Conservation (phyloP, 2,888 invertebrate species). For the Anoncus sp. region DNA sequence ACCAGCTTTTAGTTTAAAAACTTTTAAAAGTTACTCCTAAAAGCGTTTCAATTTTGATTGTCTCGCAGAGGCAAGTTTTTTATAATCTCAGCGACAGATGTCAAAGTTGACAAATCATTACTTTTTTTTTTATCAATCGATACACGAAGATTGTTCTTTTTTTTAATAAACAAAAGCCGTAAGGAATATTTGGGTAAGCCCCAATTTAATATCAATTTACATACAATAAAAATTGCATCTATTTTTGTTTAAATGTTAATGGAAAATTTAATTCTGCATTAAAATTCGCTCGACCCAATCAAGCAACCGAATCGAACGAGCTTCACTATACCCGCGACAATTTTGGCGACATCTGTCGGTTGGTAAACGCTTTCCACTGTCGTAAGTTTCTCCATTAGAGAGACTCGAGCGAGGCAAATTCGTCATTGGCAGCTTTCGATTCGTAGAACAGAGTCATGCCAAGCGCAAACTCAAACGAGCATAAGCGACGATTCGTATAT, state of each 20-base stretch:
- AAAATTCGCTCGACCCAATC: background rate
- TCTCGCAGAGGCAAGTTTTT: too few species aligned
- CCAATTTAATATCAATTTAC: too few species aligned
- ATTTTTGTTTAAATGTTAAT: too few species aligned
- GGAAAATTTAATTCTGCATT: background rate
- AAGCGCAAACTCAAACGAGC: conserved; percentile 31
- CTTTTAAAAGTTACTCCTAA: too few species aligned
- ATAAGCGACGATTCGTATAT: conserved; percentile 2
- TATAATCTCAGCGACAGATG: too few species aligned
- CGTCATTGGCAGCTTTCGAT: conserved; percentile 38
- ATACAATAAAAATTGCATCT: background rate
- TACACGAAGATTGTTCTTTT: too few species aligned
- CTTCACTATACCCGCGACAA: background rate
- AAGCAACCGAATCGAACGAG: background rate
- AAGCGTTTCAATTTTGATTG: too few species aligned
- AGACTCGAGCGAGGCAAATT: conserved; percentile 3
- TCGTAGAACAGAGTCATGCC: conserved; percentile 26
- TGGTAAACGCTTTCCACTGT: conserved; percentile 1
- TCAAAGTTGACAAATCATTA: too few species aligned
- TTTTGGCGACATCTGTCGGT: conserved; percentile 1
- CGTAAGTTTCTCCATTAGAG: conserved; percentile 37
- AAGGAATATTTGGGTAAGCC: too few species aligned
- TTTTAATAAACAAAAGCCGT: too few species aligned
- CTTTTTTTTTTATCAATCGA: too few species aligned
- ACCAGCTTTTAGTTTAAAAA: too few species aligned